These are phyloP conservation scores for Pachyuromys duprasi DNA, from an alignment of 2,797 vertebrate genomes.

Conservation along the genomic window DNA sequence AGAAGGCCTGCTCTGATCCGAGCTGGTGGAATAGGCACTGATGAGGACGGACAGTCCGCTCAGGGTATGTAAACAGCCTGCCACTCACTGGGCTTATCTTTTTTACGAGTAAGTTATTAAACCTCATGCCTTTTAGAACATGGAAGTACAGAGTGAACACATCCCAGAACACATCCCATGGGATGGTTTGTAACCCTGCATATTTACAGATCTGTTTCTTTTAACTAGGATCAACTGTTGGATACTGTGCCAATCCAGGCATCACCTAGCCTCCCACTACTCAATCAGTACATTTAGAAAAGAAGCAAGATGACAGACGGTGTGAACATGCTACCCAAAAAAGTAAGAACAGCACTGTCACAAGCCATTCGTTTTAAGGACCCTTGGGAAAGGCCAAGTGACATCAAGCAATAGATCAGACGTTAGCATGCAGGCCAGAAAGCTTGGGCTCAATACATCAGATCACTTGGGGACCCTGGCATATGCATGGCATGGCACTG, in stretches of 20 bases:
- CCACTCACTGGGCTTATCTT: conserved; percentile 63
- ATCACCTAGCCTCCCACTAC: conserved; percentile 72
- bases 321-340: conserved; percentile 6
- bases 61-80: conserved; percentile 64
- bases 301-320: conserved; percentile 66
- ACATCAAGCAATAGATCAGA: neutral
- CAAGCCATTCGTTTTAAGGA: conserved; percentile 52
- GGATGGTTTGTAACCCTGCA: conserved; percentile 45
- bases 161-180: neutral
- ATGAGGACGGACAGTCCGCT: conserved; percentile 66
- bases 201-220: conserved; percentile 5
- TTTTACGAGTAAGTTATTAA: conserved; percentile 69
- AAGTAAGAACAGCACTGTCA: conserved; percentile 3
- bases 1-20: neutral
- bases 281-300: conserved; percentile 66
- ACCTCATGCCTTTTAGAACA: conserved; percentile 64
- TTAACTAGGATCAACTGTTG: conserved; percentile 60
- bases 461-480: neutral
- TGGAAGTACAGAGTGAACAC: conserved; percentile 61
- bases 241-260: conserved; percentile 57
- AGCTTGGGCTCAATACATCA: neutral
- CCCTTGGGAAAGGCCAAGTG: neutral
- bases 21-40: conserved; percentile 56
- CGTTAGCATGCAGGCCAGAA: neutral
- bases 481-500: neutral